Percentiles rank a stretch among this genome's conserved stretches.
These are phyloP conservation scores for Heliconius aoede DNA, from an alignment of 2,888 invertebrate genomes.

Conservation along the genomic window DNA sequence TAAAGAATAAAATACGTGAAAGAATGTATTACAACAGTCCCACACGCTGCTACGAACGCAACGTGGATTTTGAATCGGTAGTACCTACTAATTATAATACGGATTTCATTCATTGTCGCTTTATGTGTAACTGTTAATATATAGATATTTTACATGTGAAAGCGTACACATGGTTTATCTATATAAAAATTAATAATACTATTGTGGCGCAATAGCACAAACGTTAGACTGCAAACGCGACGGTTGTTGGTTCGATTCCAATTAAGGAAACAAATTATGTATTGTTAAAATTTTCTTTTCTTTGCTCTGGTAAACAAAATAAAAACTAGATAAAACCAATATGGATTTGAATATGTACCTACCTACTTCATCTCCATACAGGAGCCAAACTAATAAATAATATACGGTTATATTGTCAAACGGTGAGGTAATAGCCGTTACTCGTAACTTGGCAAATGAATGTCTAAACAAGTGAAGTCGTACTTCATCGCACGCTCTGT, in stretches of 20 bases:
- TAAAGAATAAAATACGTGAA: constrained; percentile 18
- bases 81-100: background rate
- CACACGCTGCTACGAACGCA: background rate
- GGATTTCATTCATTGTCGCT: background rate
- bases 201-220: too few relatives aligned
- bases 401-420: constrained; percentile 36
- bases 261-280: too few relatives aligned
- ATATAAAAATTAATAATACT: background rate
- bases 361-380: background rate
- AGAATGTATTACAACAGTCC: constrained; percentile 16
- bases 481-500: constrained; percentile 47
- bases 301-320: background rate
- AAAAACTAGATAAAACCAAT: background rate
- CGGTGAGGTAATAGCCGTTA: constrained; percentile 38
- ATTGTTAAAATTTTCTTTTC: too few relatives aligned
- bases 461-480: constrained; percentile 36
- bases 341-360: background rate
- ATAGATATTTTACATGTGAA: background rate
- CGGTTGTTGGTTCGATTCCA: too few relatives aligned
- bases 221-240: too few relatives aligned
- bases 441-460: constrained; percentile 38
- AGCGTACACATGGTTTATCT: background rate
- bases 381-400: constrained; percentile 6
- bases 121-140: background rate
- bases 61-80: constrained; percentile 17